Percentiles rank a stretch among this genome's conserved stretches.
Evolutionary conservation across 2,797 vertebrate genomes (phyloP).

Genomic region (Fratercula arctica): DNA sequence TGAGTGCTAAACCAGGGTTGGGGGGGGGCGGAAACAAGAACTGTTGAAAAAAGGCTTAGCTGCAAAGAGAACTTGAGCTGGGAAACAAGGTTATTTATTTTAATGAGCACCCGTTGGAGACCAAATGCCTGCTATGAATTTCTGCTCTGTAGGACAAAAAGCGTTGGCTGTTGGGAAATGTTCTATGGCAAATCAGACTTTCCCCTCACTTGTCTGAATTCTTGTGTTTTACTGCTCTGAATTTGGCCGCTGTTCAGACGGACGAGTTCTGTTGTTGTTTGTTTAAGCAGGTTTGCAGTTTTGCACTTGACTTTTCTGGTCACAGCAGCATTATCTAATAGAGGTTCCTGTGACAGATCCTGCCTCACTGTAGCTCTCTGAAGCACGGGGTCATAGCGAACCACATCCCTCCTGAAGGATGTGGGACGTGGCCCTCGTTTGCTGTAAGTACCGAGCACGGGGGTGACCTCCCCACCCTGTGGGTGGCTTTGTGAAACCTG

Average conservation of each 20-base stretch:
- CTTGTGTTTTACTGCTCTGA: neutral
- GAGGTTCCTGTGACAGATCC: neutral
- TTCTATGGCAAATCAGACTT: neutral
- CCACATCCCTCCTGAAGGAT: neutral
- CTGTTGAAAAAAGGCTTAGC: neutral
- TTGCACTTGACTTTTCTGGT: neutral
- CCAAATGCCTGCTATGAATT: neutral
- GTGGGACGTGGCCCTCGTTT: neutral
- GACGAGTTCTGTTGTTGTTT: neutral
- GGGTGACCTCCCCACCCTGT: neutral
- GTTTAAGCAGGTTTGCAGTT: neutral
- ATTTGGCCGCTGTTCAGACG: neutral
- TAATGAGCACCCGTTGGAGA: neutral
- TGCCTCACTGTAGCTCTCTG: neutral
- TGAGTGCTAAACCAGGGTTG: neutral
- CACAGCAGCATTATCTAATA: neutral
- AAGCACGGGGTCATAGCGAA: fast-evolving
- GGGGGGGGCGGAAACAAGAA: too few species aligned
- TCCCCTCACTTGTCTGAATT: neutral
- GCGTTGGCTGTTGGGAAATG: neutral
- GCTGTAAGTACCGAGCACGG: fast-evolving
- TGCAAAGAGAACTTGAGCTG: neutral
- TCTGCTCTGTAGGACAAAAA: neutral
- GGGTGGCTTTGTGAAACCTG: neutral
- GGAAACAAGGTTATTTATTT: neutral